Evolutionary conservation across 2,888 invertebrate genomes (phyloP), one percentile per base, ranked within the genome.

Genomic region (Rhyacophila evoluta): DNA sequence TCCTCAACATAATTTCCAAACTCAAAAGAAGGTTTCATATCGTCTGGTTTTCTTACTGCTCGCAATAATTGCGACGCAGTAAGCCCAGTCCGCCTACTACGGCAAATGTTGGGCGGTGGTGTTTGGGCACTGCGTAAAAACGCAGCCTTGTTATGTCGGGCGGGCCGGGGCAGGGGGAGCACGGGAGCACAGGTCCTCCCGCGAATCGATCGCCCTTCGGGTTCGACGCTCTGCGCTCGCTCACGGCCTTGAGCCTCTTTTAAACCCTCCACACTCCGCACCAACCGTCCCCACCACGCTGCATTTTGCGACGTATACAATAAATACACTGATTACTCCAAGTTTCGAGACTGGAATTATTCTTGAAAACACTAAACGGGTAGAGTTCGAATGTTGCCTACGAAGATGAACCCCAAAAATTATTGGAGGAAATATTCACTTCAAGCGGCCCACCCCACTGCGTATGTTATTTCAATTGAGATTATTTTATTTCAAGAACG

Each of bases 81-180:
- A 33, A 70, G 70, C 69, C 28, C 8, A 69, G 69, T 12, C 37
- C 75, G 75, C 75, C 37, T 68, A 38, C 37, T 37, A 73, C 39
- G 72, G 70, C 70, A 41, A 74, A 68, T 37, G 36, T 36, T 38
- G 75, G 75, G 75, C 75, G 19, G 67, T 28, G 19, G 37, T 29
- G 67, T 73, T 19, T 69, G 70, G 55, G 75, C 77, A 74, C 71
- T 69, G 77, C 79, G 79, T 79, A 79, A 77, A 77, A 77, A 73
- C 75, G 78, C 78, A 78, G 68, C 72, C 68, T 71, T 79, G 79
- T 75, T 75, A 36, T 33, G 67, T 33, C 67, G 74, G 28, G 68
- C 33, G 38, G 79, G 79, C 74, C 74, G 74, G 25, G 75, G 75
- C 75, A 75, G 74, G 76, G 72, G 39, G 33, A 70, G 25, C 71